A percentile compares a stretch with the other conserved stretches of the same genome.
Evolutionary conservation across 2,113 vertebrate species (phyloP).

Genomic region (Melanerpes aurifrons): DNA sequence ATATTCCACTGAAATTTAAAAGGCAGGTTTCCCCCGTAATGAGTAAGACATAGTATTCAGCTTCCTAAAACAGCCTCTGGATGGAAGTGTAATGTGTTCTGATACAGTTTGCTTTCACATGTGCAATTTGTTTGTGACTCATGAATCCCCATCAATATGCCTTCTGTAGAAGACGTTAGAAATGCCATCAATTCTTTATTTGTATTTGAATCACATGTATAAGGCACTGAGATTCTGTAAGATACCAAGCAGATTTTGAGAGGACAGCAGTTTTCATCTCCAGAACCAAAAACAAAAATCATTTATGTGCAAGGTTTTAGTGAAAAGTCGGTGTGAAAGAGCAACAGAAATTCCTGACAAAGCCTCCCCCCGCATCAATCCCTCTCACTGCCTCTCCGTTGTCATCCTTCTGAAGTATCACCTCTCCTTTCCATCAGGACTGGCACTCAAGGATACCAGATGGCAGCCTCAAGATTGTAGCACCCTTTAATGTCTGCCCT

Average conservation of each 20-base stretch:
- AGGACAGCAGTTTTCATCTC: slow-evolving; percentile 51
- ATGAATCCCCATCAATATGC: slow-evolving; percentile 67
- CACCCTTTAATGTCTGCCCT: slow-evolving; percentile 80
- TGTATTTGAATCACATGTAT: slow-evolving; percentile 67
- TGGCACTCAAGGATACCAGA: slow-evolving; percentile 79
- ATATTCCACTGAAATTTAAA: background rate
- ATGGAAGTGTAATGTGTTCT: slow-evolving; percentile 63
- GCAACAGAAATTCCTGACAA: slow-evolving; percentile 59
- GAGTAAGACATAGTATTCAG: background rate
- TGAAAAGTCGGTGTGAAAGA: slow-evolving; percentile 49
- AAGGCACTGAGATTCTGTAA: slow-evolving; percentile 43
- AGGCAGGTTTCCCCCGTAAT: background rate
- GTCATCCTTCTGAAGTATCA: slow-evolving; percentile 76
- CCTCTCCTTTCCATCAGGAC: slow-evolving; percentile 70
- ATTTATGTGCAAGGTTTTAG: slow-evolving; percentile 29
- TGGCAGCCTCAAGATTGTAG: slow-evolving; percentile 80
- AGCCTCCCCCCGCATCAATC: slow-evolving; percentile 21
- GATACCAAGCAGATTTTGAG: slow-evolving; percentile 55
- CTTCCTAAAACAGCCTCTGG: slow-evolving; percentile 44
- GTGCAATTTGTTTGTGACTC: slow-evolving; percentile 70
- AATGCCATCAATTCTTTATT: slow-evolving; percentile 64
- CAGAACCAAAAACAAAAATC: background rate
- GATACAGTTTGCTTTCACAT: slow-evolving; percentile 65
- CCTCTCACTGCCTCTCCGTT: slow-evolving; percentile 62
- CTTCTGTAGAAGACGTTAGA: slow-evolving; percentile 66